A percentile compares a stretch with the other conserved stretches of the same genome.
phyloP scores from a whole-genome alignment of 2,797 vertebrate species.

The Mus minutoides region DNA sequence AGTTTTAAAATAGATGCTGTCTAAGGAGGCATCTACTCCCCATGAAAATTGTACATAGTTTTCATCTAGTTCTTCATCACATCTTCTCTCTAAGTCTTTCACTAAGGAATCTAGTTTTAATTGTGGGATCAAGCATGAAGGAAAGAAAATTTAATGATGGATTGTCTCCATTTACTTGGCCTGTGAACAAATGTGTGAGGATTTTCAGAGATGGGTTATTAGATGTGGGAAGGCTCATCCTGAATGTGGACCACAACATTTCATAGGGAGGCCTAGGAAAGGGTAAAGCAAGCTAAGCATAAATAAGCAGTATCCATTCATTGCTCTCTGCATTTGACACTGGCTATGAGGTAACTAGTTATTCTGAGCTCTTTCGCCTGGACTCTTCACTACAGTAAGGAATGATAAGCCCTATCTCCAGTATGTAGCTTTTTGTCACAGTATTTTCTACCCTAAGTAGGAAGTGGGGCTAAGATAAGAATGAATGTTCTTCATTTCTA shows the following conservation, averaged over 20 bases:
- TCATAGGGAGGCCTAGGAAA: not conserved
- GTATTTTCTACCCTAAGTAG: not conserved
- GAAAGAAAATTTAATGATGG: not conserved
- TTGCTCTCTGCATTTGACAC: not conserved
- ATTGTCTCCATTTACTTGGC: not conserved
- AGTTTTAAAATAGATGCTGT: not conserved
- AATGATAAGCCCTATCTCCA: not conserved
- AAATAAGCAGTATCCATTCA: not conserved
- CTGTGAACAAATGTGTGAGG: not conserved
- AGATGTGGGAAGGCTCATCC: not conserved
- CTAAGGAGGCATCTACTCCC: not conserved
- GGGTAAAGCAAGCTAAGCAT: not conserved
- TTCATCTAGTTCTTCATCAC: not conserved
- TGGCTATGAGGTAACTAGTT: not conserved
- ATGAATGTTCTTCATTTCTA: not conserved
- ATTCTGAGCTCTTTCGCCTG: not conserved
- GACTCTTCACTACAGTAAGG: not conserved
- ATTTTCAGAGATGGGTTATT: not conserved
- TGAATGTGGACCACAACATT: not conserved
- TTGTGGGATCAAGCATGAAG: not conserved
- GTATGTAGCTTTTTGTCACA: not conserved
- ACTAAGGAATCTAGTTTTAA: not conserved
- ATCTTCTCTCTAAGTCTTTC: not conserved
- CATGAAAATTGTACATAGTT: not conserved
- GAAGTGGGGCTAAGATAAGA: not conserved